Evolutionary conservation across 2,797 vertebrate genomes (phyloP).

Genomic region (Crypturellus tataupa): DNA sequence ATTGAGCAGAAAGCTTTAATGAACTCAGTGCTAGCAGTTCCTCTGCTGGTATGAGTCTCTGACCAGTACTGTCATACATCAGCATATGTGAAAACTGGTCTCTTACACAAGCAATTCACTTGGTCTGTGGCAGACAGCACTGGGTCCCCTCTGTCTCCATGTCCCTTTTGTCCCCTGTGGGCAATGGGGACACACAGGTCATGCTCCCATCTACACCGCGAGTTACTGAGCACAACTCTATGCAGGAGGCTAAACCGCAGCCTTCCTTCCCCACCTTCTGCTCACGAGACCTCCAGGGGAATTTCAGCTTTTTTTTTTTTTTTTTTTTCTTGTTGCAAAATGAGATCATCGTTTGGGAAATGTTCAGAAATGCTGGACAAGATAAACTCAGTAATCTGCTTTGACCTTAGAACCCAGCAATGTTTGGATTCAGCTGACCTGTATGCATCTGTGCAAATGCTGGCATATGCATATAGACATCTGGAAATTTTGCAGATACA

Average conservation of each 20-base stretch:
- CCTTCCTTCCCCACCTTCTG: rapidly evolving
- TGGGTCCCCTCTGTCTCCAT: not conserved
- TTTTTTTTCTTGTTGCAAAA: not conserved
- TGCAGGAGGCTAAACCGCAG: not conserved
- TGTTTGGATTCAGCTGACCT: slow-evolving; percentile 49
- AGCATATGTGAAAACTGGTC: not conserved
- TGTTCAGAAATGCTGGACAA: slow-evolving; percentile 26
- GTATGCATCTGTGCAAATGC: not conserved
- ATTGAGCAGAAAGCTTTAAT: slow-evolving; percentile 38
- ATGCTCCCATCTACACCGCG: not conserved
- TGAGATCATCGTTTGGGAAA: slow-evolving; percentile 32
- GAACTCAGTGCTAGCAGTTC: slow-evolving; percentile 24
- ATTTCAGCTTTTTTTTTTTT: not conserved
- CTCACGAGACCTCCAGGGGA: not conserved
- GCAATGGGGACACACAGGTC: no score
- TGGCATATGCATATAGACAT: not conserved
- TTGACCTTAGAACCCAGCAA: not conserved
- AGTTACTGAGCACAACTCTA: not conserved
- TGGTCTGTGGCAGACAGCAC: not conserved
- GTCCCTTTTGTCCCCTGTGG: not conserved
- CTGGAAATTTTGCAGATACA: not conserved
- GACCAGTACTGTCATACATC: not conserved
- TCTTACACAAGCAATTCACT: not conserved
- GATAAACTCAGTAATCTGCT: slow-evolving; percentile 44
- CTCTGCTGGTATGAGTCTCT: not conserved